phyloP scores from a whole-genome alignment of 2,888 invertebrate species.

The Choreutis nemorana region DNA sequence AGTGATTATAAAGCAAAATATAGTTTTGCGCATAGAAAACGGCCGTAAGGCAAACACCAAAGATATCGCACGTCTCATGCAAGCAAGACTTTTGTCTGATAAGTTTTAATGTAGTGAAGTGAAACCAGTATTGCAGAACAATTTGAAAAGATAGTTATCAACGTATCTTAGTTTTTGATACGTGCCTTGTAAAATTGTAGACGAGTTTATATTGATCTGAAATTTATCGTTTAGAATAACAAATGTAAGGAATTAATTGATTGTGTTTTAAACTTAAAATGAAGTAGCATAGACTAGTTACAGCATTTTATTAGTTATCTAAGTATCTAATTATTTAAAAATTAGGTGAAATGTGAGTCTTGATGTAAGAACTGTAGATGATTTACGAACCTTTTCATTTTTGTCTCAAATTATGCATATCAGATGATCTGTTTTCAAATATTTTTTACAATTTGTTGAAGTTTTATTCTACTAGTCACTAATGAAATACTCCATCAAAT shows the following conservation, averaged over 20 bases:
- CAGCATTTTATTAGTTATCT: slow-evolving; percentile 43
- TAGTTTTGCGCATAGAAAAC: too few relatives aligned
- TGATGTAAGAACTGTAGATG: too few relatives aligned
- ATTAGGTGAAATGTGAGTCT: too few relatives aligned
- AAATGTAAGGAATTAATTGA: background rate
- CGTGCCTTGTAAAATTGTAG: slow-evolving; percentile 51
- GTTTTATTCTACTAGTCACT: slow-evolving; percentile 3
- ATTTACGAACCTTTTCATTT: slow-evolving; percentile 15
- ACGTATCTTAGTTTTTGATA: slow-evolving; percentile 49
- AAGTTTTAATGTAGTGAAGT: too few relatives aligned
- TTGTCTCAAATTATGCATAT: slow-evolving; percentile 46
- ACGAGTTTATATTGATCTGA: slow-evolving; percentile 7
- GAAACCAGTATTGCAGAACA: too few relatives aligned
- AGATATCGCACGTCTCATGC: too few relatives aligned
- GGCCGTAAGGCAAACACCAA: too few relatives aligned
- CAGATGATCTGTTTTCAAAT: slow-evolving; percentile 13
- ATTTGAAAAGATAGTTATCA: too few relatives aligned
- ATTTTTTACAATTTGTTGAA: background rate
- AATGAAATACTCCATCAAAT: slow-evolving; percentile 19
- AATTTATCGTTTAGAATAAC: background rate
- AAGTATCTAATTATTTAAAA: slow-evolving; percentile 4
- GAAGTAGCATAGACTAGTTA: slow-evolving; percentile 32
- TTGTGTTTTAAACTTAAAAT: background rate
- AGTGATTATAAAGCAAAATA: too few relatives aligned
- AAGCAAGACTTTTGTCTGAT: too few relatives aligned